phyloP scores from a whole-genome alignment of 2,113 vertebrate genomes.

The Carassius gibelio region DNA sequence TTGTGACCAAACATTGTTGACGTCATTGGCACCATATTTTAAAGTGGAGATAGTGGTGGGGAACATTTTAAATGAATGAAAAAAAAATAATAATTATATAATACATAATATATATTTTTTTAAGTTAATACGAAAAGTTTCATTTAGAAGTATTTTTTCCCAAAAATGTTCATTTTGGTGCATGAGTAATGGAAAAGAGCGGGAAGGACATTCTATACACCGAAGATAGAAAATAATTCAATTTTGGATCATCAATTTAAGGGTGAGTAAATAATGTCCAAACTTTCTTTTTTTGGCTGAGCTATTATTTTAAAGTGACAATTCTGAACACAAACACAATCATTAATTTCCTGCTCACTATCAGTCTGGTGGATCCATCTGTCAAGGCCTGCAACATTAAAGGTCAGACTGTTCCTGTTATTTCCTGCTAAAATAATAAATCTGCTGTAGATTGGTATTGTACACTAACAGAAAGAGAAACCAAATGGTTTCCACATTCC shows the following conservation, averaged over 20 bases:
- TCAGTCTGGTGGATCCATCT: conserved; percentile 65
- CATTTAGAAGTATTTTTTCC: too few relatives aligned
- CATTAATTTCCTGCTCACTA: conserved; percentile 71
- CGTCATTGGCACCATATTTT: too few relatives aligned
- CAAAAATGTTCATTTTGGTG: not conserved
- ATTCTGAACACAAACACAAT: conserved; percentile 44
- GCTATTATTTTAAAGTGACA: conserved; percentile 5
- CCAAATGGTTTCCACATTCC: conserved; percentile 10
- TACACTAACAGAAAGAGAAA: conserved; percentile 55
- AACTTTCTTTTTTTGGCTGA: not conserved
- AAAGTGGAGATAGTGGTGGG: too few relatives aligned
- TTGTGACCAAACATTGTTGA: too few relatives aligned
- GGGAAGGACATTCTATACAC: not conserved
- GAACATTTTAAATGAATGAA: too few relatives aligned
- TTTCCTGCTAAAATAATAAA: conserved; percentile 70
- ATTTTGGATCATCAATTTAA: not conserved
- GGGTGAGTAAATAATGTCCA: not conserved
- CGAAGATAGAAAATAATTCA: not conserved
- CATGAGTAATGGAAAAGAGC: not conserved
- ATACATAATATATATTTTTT: too few relatives aligned
- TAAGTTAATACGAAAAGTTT: too few relatives aligned
- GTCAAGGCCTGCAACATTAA: conserved; percentile 54
- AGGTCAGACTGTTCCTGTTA: conserved; percentile 62
- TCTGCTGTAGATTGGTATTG: conserved; percentile 38
- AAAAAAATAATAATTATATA: too few relatives aligned